These are phyloP conservation scores for Trialeurodes vaporariorum DNA, from an alignment of 1,140 invertebrate genomes.

Conservation along the genomic window DNA sequence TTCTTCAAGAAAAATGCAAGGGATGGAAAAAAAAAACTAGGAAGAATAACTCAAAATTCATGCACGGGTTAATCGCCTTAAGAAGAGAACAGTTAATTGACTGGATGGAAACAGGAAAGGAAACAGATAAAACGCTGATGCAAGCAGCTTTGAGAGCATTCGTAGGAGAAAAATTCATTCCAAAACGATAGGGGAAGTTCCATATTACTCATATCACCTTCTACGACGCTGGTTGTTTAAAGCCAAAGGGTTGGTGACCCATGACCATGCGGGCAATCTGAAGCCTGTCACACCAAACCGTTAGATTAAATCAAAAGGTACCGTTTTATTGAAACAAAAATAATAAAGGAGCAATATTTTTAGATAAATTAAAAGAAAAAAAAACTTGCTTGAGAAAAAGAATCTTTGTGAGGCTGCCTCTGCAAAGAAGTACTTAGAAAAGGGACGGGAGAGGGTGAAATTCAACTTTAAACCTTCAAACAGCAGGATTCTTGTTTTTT, in stretches of 20 bases:
- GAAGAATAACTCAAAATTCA: background rate
- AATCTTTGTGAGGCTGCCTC: too few species aligned
- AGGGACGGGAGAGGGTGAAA: too few species aligned
- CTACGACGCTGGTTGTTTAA: background rate
- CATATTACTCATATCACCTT: background rate
- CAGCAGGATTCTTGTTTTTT: too few species aligned
- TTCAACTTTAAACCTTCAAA: too few species aligned
- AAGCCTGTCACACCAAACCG: background rate
- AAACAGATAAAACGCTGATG: too few species aligned
- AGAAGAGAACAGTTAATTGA: background rate
- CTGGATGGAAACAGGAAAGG: background rate
- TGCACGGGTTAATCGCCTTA: background rate
- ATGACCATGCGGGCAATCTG: background rate
- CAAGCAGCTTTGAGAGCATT: too few species aligned
- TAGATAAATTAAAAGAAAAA: background rate
- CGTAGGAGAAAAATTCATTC: background rate
- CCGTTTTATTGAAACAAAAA: background rate
- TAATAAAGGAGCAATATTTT: too few species aligned
- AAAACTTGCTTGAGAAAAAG: too few species aligned
- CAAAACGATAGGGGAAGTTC: background rate
- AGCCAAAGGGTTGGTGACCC: background rate
- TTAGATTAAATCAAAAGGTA: background rate
- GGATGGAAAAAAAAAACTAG: too few species aligned
- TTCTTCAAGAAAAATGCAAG: too few species aligned
- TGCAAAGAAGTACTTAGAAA: too few species aligned